Conservation (phyloP, 2,113 vertebrate genomes). For the Phylloscopus trochiloides region DNA sequence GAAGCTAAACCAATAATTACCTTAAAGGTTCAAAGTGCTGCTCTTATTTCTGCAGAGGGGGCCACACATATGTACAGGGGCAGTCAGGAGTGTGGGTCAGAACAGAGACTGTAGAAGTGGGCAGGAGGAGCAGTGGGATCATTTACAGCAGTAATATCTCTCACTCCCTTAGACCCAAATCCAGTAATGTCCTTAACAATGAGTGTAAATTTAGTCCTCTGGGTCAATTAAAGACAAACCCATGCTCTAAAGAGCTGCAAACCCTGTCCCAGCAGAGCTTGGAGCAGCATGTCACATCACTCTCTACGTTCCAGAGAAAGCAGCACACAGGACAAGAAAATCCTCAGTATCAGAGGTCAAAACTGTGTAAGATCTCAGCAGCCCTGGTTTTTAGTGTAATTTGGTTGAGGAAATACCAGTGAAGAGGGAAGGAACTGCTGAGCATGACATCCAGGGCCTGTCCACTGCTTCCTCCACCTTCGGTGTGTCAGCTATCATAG, state of each 20-base stretch:
- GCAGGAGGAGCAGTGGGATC: neutral
- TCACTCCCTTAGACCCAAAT: neutral
- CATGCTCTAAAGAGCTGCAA: neutral
- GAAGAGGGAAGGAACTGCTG: neutral
- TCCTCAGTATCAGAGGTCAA: neutral
- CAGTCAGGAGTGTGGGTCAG: neutral
- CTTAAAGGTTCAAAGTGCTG: neutral
- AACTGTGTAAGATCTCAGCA: neutral
- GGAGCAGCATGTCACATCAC: neutral
- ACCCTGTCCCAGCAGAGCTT: neutral
- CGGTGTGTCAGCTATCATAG: fast-evolving
- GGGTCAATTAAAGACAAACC: neutral
- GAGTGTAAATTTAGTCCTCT: neutral
- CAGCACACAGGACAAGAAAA: neutral
- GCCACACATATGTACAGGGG: neutral
- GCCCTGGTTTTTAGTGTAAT: neutral
- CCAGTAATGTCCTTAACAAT: neutral
- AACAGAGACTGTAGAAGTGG: neutral
- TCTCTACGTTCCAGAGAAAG: neutral
- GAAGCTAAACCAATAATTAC: neutral
- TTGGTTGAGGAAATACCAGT: neutral
- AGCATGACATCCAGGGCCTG: neutral
- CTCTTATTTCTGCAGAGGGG: neutral
- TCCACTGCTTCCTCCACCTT: neutral
- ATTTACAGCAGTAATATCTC: neutral